Evolutionary conservation across 2,888 invertebrate genomes (phyloP).

Genomic region (Plutella xylostella): DNA sequence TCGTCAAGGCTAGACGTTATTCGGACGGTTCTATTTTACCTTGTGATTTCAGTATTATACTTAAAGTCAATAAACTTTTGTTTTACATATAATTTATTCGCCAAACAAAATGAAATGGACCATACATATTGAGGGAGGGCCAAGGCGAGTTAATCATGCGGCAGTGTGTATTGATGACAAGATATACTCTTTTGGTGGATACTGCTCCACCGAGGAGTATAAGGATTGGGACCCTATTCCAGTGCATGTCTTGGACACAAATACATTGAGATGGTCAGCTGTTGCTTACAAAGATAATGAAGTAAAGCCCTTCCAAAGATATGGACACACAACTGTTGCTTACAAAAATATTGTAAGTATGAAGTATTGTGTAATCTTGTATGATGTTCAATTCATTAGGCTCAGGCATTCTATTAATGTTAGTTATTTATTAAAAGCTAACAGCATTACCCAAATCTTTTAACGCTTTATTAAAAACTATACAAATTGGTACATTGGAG

Average conservation of each 20-base stretch:
- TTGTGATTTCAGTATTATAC: background rate
- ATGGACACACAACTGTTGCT: slow-evolving; percentile 92
- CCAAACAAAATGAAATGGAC: slow-evolving; percentile 84
- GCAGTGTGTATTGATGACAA: slow-evolving; percentile 82
- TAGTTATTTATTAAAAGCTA: no score
- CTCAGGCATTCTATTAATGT: no score
- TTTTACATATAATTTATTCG: no score
- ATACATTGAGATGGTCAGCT: slow-evolving; percentile 72
- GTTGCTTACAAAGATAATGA: slow-evolving; percentile 60
- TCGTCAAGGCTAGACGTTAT: no score
- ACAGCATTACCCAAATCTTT: no score
- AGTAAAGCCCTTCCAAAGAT: slow-evolving; percentile 83
- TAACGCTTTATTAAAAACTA: no score
- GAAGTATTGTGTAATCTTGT: background rate
- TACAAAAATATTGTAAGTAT: slow-evolving; percentile 73
- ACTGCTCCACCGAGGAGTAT: slow-evolving; percentile 87
- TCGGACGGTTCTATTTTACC: background rate
- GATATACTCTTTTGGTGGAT: slow-evolving; percentile 93
- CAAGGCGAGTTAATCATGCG: slow-evolving; percentile 92
- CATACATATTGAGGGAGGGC: slow-evolving; percentile 89
- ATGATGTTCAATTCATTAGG: background rate
- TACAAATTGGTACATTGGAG: no score
- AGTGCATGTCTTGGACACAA: slow-evolving; percentile 85
- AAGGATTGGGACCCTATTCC: slow-evolving; percentile 83
- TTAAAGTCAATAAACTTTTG: no score